A percentile compares a stretch with the other conserved stretches of the same genome.
These are phyloP conservation scores for cat (Felis catus) DNA, from an alignment of 2,113 vertebrate genomes.

Conservation along the genomic window F.catus_Fca126_mat1.0 CM031411.1:87313501-87314000, in stretches of 20 bases:
- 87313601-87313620: neutral
- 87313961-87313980: neutral
- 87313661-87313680: neutral
- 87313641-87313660: constrained; percentile 2
- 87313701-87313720: neutral
- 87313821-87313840: constrained; percentile 27
- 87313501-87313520: neutral
- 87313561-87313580: neutral
- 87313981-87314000: neutral
- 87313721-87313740: constrained; percentile 12
- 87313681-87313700: neutral
- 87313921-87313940: neutral
- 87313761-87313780: constrained; percentile 33
- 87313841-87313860: constrained; percentile 51
- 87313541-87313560: neutral
- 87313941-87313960: neutral
- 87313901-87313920: neutral
- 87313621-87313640: neutral
- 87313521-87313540: neutral
- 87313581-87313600: neutral
- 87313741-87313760: constrained; percentile 37
- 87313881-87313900: neutral
- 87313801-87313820: constrained; percentile 19
- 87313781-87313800: constrained; percentile 43
- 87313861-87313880: constrained; percentile 16